A percentile compares a stretch with the other conserved stretches of the same genome.
These are phyloP conservation scores for Lipophrys pholis DNA, from an alignment of 2,113 vertebrate species.

Conservation along the genomic window DNA sequence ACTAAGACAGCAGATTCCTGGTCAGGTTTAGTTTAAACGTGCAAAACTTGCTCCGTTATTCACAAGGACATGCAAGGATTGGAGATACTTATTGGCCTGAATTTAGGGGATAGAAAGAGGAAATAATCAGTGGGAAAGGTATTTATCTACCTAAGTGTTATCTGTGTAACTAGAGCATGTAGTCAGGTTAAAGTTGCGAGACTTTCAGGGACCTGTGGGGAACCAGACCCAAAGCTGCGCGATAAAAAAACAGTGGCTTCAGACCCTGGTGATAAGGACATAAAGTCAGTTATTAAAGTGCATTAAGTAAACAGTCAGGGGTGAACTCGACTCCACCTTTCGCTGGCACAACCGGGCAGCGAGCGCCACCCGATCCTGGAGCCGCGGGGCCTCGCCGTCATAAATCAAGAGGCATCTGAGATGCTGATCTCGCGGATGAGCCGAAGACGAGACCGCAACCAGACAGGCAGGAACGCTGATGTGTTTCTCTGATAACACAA, in stretches of 20 bases:
- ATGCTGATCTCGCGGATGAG: constrained; percentile 51
- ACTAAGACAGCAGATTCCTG: constrained; percentile 10
- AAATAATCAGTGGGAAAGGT: constrained; percentile 7
- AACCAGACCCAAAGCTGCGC: constrained; percentile 18
- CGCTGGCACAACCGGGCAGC: constrained; percentile 45
- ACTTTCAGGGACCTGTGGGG: constrained; percentile 2
- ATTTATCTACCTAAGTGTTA: background rate
- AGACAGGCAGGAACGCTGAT: constrained; percentile 66
- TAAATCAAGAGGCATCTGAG: constrained; percentile 72
- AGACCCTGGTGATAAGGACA: constrained; percentile 30
- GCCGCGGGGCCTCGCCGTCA: constrained; percentile 44
- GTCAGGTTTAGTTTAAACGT: background rate
- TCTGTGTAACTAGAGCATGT: constrained; percentile 3
- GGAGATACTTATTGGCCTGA: background rate
- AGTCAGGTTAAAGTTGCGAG: constrained; percentile 4
- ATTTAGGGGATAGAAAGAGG: background rate
- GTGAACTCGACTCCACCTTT: constrained; percentile 39
- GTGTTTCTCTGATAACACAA: constrained; percentile 58
- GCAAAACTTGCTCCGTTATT: constrained; percentile 22
- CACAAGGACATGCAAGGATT: background rate
- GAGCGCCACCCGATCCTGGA: constrained; percentile 62
- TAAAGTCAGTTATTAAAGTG: constrained; percentile 42
- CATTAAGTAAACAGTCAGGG: constrained; percentile 51
- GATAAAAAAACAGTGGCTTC: constrained; percentile 20
- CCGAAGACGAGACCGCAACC: constrained; percentile 45